Evolutionary conservation across 2,888 invertebrate genomes (phyloP).

Genomic region (Diadegma fenestrale): DNA sequence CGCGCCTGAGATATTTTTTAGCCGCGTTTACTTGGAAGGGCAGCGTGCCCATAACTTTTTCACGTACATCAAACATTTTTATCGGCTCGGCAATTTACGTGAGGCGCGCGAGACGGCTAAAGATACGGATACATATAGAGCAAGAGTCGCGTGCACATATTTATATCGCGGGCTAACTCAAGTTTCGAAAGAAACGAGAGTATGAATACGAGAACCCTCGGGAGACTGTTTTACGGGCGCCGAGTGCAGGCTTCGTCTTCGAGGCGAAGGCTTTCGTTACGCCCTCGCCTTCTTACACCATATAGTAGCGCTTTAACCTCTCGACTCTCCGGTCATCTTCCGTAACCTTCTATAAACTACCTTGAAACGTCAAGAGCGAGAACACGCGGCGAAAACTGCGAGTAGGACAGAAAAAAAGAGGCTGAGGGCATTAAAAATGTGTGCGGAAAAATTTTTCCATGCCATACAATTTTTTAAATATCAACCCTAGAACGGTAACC

Average conservation of each 20-base stretch:
- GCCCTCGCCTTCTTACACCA: conserved; percentile 13
- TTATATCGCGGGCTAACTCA: conserved; percentile 29
- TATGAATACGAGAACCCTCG: conserved; percentile 60
- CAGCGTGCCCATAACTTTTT: conserved; percentile 25
- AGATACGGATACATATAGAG: conserved; percentile 28
- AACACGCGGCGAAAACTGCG: neutral
- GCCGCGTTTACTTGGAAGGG: neutral
- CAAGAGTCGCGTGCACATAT: neutral
- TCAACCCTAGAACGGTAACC: too few relatives aligned
- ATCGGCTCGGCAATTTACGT: conserved; percentile 36
- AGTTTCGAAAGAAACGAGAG: conserved; percentile 55
- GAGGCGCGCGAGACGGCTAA: neutral
- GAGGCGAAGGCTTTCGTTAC: conserved; percentile 33
- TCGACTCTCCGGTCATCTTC: conserved; percentile 41
- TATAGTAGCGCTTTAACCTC: conserved; percentile 39
- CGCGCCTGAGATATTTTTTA: conserved; percentile 20
- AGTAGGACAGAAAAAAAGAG: too few relatives aligned
- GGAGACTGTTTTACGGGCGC: conserved; percentile 65
- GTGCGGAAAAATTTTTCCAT: too few relatives aligned
- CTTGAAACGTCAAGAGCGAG: conserved; percentile 16
- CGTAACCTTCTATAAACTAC: conserved; percentile 45
- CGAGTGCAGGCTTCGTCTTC: conserved; percentile 61
- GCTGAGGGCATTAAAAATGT: too few relatives aligned
- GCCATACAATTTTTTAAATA: too few relatives aligned
- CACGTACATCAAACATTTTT: conserved; percentile 50